phyloP scores from a whole-genome alignment of 2,797 vertebrate genomes.

The Tragopan temminckii region DNA sequence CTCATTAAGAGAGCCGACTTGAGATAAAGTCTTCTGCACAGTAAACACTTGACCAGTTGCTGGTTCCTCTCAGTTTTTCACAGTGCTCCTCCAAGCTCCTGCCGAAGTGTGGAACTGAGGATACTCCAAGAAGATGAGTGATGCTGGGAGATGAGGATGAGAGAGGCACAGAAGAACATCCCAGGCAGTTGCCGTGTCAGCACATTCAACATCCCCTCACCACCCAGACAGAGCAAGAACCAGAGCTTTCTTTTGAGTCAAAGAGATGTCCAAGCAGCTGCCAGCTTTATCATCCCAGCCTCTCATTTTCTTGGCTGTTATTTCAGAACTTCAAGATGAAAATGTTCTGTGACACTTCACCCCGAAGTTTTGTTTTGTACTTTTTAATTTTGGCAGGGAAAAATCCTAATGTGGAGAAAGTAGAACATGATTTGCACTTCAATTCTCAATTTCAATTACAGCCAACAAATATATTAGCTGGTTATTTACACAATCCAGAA shows the following conservation, averaged over 20 bases:
- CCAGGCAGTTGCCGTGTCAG: not conserved
- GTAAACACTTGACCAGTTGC: too few species aligned
- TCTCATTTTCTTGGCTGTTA: not conserved
- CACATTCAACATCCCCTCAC: accelerated
- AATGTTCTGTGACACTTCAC: not conserved
- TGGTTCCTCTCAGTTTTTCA: not conserved
- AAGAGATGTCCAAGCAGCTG: not conserved
- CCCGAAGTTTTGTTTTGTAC: not conserved
- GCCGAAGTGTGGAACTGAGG: not conserved
- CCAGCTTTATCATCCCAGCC: not conserved
- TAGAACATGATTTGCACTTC: not conserved
- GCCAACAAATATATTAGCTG: not conserved
- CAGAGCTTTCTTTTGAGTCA: not conserved
- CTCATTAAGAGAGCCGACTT: not conserved
- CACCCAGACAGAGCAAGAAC: not conserved
- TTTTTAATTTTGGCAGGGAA: not conserved
- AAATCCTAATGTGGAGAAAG: not conserved
- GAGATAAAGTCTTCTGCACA: not conserved
- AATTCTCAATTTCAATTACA: not conserved
- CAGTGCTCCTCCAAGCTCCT: not conserved
- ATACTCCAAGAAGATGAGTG: not conserved
- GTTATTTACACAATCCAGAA: not conserved
- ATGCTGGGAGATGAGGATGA: not conserved
- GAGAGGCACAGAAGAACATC: accelerated
- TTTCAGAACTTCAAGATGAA: not conserved